Conservation (phyloP, 2,888 invertebrate species). For the Listrodromus nycthemerus region DNA sequence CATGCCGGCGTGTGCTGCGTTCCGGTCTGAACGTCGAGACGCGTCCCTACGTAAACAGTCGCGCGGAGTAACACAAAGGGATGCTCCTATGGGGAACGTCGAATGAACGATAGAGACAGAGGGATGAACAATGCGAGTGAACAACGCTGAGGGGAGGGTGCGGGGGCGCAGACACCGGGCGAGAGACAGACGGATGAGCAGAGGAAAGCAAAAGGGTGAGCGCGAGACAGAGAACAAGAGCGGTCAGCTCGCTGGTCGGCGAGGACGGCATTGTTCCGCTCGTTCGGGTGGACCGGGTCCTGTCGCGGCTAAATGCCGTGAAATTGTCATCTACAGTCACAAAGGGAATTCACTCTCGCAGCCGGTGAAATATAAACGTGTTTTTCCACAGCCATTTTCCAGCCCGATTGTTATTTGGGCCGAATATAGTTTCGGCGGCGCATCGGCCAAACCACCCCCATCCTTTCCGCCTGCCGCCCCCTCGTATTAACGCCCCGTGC, state of each 20-base stretch:
- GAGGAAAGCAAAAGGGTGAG: slow-evolving; percentile 54
- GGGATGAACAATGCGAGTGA: slow-evolving; percentile 61
- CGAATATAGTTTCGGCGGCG: slow-evolving; percentile 71
- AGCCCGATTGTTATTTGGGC: slow-evolving; percentile 79
- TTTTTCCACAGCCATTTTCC: slow-evolving; percentile 79
- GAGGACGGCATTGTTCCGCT: slow-evolving; percentile 76
- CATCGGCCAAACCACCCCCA: slow-evolving; percentile 64
- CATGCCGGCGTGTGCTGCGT: slow-evolving; percentile 4
- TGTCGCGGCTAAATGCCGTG: slow-evolving; percentile 82
- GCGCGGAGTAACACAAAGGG: slow-evolving; percentile 32
- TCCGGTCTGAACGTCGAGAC: slow-evolving; percentile 36
- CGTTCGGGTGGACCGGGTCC: slow-evolving; percentile 75
- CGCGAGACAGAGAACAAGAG: slow-evolving; percentile 55
- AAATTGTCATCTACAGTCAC: slow-evolving; percentile 83
- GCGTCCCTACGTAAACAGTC: slow-evolving; percentile 34
- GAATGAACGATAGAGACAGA: slow-evolving; percentile 57
- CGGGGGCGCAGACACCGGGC: slow-evolving; percentile 62
- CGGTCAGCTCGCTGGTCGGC: slow-evolving; percentile 55
- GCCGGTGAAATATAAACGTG: slow-evolving; percentile 80
- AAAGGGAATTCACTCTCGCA: slow-evolving; percentile 81
- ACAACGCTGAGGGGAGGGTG: slow-evolving; percentile 57
- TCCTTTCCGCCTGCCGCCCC: slow-evolving; percentile 52
- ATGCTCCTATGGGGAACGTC: slow-evolving; percentile 26
- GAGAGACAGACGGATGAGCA: slow-evolving; percentile 59
- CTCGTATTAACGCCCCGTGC: slow-evolving; percentile 47